Base-by-base conservation (phyloP, 2,888 invertebrate genomes). In the Heliconius cydno region DNA sequence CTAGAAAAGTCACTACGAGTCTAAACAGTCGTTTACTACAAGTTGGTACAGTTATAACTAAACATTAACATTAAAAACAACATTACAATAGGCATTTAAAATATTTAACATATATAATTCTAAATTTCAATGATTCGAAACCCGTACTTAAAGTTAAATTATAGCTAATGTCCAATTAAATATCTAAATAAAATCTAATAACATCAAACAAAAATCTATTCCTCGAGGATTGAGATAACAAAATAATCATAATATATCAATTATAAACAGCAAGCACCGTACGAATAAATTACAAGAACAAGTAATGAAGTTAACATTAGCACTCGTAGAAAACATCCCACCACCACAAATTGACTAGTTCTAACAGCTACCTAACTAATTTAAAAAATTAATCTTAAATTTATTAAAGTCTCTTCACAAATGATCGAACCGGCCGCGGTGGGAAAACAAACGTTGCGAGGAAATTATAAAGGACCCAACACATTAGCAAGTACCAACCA, bases 271-370 rank as follows among this genome's bases (percentile, higher is more conserved):
- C 89, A 92, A 95, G 94, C 94, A 94, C 94, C 94, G 91, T 89
- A 92, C 91, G 91, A 93, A 90, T 91, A 87, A 88, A 86, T 86
- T 86, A 90, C 84, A 85, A 85, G 90, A 89, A 90, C 88, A 88
- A 91, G 87, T 90, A 88, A 88, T 87, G 90, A 91, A 92, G 90
- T 91, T 88, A 92, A 91, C 88, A 87, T 89, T 89, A 92, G 91
- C 89, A 91, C 90, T 91, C 89, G 90, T 94, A 94, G 94, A 93
- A 94, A 94, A 93, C 88, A 87, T 92, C 87, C 87, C 93, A 92
- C 92, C 93, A 92, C 91, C 93, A 92, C 91, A 92, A 94, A 94
- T 94, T 94, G 93, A 94, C 95, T 94, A 94, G 92, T 89, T 91
- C 94, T 94, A 94, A 91, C 85, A 87, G 89, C 93, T 94, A 94